phyloP scores from a whole-genome alignment of 2,888 invertebrate species.

The Lamellibrachia columna region DNA sequence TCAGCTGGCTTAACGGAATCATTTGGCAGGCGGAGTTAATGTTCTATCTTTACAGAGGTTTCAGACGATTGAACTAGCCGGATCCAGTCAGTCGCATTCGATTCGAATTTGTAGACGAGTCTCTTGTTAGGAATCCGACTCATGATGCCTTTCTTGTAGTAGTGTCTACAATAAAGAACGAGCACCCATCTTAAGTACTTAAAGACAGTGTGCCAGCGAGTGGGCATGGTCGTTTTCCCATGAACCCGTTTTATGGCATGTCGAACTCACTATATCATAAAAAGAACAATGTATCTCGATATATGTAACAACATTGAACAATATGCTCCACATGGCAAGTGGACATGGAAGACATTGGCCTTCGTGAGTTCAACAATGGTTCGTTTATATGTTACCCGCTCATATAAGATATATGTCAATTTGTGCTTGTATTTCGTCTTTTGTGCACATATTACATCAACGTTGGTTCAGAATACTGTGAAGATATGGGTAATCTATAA shows the following conservation, averaged over 20 bases:
- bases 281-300: not conserved
- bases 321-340: too few species aligned
- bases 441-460: too few species aligned
- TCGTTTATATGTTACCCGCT: too few species aligned
- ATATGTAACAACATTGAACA: too few species aligned
- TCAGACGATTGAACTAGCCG: not conserved
- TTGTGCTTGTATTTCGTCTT: too few species aligned
- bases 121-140: constrained; percentile 58
- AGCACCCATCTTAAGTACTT: not conserved
- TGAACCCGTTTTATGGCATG: not conserved
- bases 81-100: constrained; percentile 79
- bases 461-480: too few species aligned
- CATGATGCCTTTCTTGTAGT: constrained; percentile 60
- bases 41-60: not conserved
- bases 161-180: constrained; percentile 51
- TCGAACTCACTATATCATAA: not conserved
- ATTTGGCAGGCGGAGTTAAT: too few species aligned
- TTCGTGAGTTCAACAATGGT: too few species aligned
- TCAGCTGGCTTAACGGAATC: not conserved
- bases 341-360: too few species aligned
- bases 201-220: not conserved
- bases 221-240: not conserved
- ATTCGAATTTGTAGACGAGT: constrained; percentile 65
- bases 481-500: too few species aligned
- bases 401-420: too few species aligned